A percentile compares a stretch with the other conserved stretches of the same genome.
Evolutionary conservation across 2,797 vertebrate species (phyloP).

Genomic region (Aphelocoma californica): DNA sequence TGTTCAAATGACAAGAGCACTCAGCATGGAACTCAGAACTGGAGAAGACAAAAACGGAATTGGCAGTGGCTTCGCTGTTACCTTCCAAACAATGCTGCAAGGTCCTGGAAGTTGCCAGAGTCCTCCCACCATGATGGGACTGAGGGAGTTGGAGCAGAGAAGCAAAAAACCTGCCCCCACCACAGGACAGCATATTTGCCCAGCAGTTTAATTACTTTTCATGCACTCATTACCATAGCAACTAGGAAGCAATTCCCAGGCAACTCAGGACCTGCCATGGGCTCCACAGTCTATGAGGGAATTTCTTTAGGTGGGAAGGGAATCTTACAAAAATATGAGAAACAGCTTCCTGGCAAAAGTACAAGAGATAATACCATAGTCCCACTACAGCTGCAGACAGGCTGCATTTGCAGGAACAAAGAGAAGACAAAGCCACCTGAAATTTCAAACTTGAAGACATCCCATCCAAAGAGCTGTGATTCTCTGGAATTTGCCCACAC

Average conservation of each 20-base stretch:
- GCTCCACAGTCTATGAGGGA: background rate
- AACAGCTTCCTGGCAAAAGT: background rate
- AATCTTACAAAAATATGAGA: background rate
- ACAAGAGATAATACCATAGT: background rate
- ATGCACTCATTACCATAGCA: background rate
- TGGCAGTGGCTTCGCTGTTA: background rate
- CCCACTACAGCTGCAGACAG: background rate
- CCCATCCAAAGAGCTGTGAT: background rate
- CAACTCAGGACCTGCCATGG: background rate
- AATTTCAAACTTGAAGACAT: background rate
- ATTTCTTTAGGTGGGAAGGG: background rate
- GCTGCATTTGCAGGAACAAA: background rate
- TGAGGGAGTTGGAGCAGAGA: background rate
- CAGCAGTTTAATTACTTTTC: constrained; percentile 3
- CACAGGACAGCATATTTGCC: background rate
- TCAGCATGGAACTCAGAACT: background rate
- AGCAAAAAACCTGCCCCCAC: background rate
- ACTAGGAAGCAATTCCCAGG: constrained; percentile 4
- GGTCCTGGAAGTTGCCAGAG: background rate
- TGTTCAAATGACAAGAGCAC: background rate
- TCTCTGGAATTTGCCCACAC: background rate
- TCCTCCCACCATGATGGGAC: background rate
- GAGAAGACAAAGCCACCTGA: background rate
- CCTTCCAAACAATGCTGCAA: constrained; percentile 1
- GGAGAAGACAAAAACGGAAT: background rate